Base-by-base conservation (phyloP, 2,888 invertebrate genomes). In the Arrhopalites spinosus region DNA sequence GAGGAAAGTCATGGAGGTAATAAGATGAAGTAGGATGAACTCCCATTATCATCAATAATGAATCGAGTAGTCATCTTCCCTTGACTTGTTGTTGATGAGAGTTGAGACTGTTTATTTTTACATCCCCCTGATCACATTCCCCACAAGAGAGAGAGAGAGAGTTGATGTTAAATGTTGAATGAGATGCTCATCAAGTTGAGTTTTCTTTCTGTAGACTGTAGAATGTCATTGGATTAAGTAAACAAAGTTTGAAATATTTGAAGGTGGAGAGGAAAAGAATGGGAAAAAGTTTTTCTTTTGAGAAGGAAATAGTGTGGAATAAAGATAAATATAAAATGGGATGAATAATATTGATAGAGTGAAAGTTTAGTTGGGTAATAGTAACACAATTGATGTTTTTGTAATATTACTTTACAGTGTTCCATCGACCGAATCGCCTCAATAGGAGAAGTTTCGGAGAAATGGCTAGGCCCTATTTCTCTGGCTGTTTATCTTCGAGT, bases 381-480 rank as follows among this genome's bases (percentile, higher is more conserved):
- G n/a, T n/a, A n/a, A n/a, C n/a, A n/a, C n/a, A n/a, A n/a, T n/a
- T n/a, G n/a, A n/a, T n/a, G n/a, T n/a, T 59, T 59, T 36, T 36
- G 3, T 11, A 36, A 36, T 61, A 43, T 59, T 69, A 0, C 94
- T 56, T 59, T 69, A 0, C 94, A 95, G 85, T 91, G 92, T 82
- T 95, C 95, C 0, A 88, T 95, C 69, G 95, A 95, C 83, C 89
- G 93, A 78, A 86, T 96, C 11, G 89, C 90, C 80, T 93, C 94
- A 56, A 85, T 95, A 23, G 89, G 93, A 0, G 90, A 91, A 80
- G 92, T 94, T 53, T 91, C 92, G 0, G 89, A 91, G 67, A 91
- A 93, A 83, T 95, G 95, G 95, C 88, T 89, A 8, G 95, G 94
- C 0, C 92, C 94, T 0, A 92, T 96, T 83, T 95, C 95, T 0